Base-by-base conservation (phyloP, 2,888 invertebrate species). In the Beris chalybata region DNA sequence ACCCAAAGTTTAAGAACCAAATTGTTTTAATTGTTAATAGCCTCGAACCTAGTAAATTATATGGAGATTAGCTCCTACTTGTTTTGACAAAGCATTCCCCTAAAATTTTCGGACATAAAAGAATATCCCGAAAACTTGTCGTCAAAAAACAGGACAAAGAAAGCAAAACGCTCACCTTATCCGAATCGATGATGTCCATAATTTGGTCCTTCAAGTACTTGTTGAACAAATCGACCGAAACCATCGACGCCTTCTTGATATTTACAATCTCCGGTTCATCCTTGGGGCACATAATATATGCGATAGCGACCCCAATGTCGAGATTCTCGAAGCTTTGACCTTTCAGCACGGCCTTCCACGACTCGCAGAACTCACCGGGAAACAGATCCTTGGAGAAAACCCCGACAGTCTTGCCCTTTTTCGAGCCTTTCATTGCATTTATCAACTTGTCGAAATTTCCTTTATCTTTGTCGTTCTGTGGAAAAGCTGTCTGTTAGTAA, bases 131-230 rank as follows among this genome's bases (percentile, higher is more conserved):
- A 52, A 13, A 13, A 13, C 11, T 13, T 52, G 9, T 3, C 12
- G 9, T 52, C 4, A 22, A 38, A 53, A 7, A 22, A 22, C 53
- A 5, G 29, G 12, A 22, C 13, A 53, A 53, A 2, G 15, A 15
- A 6, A 53, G 2, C 12, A n/a, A 56, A 22, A 22, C 22, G 22
- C 74, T 77, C 79, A 90, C 91, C 84, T 92, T 95, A 78, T 99
- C 99, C 4, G 94, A 91, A 85, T 99, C 98, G 76, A 99, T 95
- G 72, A 98, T 95, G 79, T 97, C 97, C 92, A 98, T 96, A 71
- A 99, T 93, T 82, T 98, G 95, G 81, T 97, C 95, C 79, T 95
- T 94, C 50, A 99, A 85, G 81, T 95, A 97, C 80, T 98, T 98
- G 57, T 91, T 93, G 79, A 97, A 99, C 12, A 99, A 90, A 82